A percentile compares a stretch with the other conserved stretches of the same genome.
These are phyloP conservation scores for Himalopsyche phryganea DNA, from an alignment of 1,140 invertebrate genomes.

Conservation along the genomic window DNA sequence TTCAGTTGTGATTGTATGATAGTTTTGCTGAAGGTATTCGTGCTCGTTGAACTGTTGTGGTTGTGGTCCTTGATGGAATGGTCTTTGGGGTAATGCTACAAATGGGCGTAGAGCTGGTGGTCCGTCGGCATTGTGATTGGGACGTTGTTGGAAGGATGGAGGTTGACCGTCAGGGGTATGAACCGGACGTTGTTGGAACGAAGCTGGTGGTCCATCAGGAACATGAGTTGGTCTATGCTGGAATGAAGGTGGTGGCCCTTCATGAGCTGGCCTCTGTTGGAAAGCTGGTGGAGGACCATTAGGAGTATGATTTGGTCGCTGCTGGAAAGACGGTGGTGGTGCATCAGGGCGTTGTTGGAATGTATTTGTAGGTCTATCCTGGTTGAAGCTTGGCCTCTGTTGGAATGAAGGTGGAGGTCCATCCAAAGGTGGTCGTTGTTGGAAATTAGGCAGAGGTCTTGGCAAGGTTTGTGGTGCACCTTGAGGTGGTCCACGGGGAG, in stretches of 20 bases:
- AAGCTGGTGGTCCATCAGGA: constrained; percentile 17
- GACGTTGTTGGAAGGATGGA: constrained; percentile 25
- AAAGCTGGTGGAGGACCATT: constrained; percentile 27
- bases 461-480: constrained; percentile 24
- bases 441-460: constrained; percentile 38
- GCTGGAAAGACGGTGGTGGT: constrained; percentile 19
- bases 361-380: not conserved
- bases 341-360: constrained; percentile 3
- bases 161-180: constrained; percentile 22
- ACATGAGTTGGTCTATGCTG: constrained; percentile 23
- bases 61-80: constrained; percentile 42
- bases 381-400: not conserved
- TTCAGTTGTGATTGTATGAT: constrained; percentile 52
- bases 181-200: constrained; percentile 36
- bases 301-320: constrained; percentile 30
- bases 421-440: constrained; percentile 29
- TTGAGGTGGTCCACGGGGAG: constrained; percentile 11
- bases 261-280: constrained; percentile 44
- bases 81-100: constrained; percentile 42
- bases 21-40: constrained; percentile 53
- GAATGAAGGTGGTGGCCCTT: constrained; percentile 21
- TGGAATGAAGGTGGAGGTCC: constrained; percentile 18
- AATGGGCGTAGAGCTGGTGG: constrained; percentile 35
- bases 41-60: constrained; percentile 46
- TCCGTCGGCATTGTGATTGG: constrained; percentile 19